These are phyloP conservation scores for Lates calcarifer DNA, from an alignment of 2,113 vertebrate species.

Conservation along the genomic window DNA sequence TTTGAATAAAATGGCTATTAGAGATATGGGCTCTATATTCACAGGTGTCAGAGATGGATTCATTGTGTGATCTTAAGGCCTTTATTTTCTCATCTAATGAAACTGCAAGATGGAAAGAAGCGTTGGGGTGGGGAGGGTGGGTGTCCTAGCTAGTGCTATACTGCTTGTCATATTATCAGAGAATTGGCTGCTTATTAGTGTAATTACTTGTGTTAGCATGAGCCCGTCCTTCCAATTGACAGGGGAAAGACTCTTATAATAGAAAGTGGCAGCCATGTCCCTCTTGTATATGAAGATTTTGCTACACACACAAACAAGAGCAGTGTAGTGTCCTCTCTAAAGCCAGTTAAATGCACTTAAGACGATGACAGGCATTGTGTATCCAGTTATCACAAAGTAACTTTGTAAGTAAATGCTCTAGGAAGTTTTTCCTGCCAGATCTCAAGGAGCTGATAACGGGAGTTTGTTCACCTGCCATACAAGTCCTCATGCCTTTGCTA, in stretches of 20 bases:
- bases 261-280: conserved; percentile 47
- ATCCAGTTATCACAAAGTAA: conserved; percentile 35
- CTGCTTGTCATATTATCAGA: conserved; percentile 61
- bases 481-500: conserved; percentile 26
- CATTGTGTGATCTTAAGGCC: conserved; percentile 54
- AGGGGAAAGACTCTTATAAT: conserved; percentile 63
- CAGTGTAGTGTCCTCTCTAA: conserved; percentile 39
- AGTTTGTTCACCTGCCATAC: conserved; percentile 39
- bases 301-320: conserved; percentile 48
- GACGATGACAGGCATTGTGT: conserved; percentile 22
- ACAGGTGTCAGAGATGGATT: conserved; percentile 60
- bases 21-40: conserved; percentile 50
- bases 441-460: neutral
- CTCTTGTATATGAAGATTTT: conserved; percentile 40
- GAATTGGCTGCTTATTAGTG: conserved; percentile 67
- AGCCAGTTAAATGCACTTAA: conserved; percentile 34
- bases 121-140: conserved; percentile 46
- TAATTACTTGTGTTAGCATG: conserved; percentile 70
- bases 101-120: conserved; percentile 49
- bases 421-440: conserved; percentile 9
- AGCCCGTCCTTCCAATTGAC: conserved; percentile 63
- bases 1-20: conserved; percentile 64
- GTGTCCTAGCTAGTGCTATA: conserved; percentile 21
- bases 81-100: conserved; percentile 72
- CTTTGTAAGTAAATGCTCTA: conserved; percentile 20